These are phyloP conservation scores for Drosophila leontia DNA, from an alignment of 1,140 invertebrate genomes.

Conservation along the genomic window DNA sequence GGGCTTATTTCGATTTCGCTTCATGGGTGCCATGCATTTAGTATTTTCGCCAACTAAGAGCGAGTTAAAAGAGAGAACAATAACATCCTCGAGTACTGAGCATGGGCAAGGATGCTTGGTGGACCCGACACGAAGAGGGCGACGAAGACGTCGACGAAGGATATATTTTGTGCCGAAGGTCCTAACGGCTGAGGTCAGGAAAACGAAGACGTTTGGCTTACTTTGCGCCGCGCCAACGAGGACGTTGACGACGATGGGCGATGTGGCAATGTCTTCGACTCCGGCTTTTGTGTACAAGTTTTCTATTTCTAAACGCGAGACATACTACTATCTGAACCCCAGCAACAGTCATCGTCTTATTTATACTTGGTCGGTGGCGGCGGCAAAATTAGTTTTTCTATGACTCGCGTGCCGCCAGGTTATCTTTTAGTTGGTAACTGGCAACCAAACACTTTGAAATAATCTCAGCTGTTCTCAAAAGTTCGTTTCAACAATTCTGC, in stretches of 20 bases:
- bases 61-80: constrained; percentile 56
- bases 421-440: constrained; percentile 56
- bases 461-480: constrained; percentile 10
- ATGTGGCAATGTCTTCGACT: constrained; percentile 40
- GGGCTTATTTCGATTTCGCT: background rate
- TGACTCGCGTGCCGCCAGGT: constrained; percentile 73
- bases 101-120: constrained; percentile 28
- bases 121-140: constrained; percentile 28
- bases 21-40: background rate
- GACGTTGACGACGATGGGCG: constrained; percentile 27
- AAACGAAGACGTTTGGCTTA: constrained; percentile 77
- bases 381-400: constrained; percentile 83
- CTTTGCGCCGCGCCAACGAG: constrained; percentile 55
- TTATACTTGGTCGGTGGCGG: constrained; percentile 76
- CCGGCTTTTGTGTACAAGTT: constrained; percentile 68
- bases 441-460: constrained; percentile 7
- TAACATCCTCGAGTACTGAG: background rate
- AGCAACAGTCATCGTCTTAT: constrained; percentile 79
- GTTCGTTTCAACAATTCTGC: background rate
- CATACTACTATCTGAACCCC: constrained; percentile 60
- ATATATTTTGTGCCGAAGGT: constrained; percentile 35
- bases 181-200: constrained; percentile 21
- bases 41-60: constrained; percentile 30
- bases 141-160: constrained; percentile 26
- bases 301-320: constrained; percentile 77